Base-by-base conservation (phyloP, 2,888 invertebrate genomes). In the Tillus elongatus region DNA sequence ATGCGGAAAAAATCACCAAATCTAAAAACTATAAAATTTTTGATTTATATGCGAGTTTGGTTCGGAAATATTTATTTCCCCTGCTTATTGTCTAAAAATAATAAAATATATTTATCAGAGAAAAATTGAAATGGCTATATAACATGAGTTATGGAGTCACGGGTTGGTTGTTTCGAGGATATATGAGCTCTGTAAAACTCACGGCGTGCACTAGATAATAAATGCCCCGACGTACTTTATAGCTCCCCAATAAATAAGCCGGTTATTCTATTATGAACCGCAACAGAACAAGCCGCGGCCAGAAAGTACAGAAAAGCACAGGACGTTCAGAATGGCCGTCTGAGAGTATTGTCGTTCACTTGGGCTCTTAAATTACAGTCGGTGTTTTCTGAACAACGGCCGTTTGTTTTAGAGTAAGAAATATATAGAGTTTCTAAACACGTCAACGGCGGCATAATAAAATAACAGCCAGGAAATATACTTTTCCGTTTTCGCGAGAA, bases 251-350 rank as follows among this genome's bases (percentile, higher is more conserved):
- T 61, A 61, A 61, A 63, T 61, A 63, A 61, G 57, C 58, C 50
- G 54, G 60, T 61, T 61, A 63, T 40, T 61, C 60, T 58, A 61
- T 63, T 61, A 60, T 61, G 57, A 60, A 56, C 57, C 56, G 48
- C 57, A 56, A 54, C 54, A 52, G 54, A 53, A 53, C n/a, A 19
- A 6, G 24, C n/a, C 24, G 6, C 24, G 24, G 24, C 24, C 24
- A 8, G 6, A 19, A 8, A 19, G 6, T 19, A 19, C n/a, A n/a
- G n/a, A 19, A 6, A 19, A 19, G 24, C 24, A 8, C n/a, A n/a
- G n/a, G n/a, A n/a, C n/a, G n/a, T n/a, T n/a, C n/a, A n/a, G n/a
- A n/a, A n/a, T n/a, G n/a, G n/a, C n/a, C n/a, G n/a, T n/a, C n/a
- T n/a, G n/a, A n/a, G n/a, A n/a, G n/a, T n/a, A n/a, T n/a, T n/a